Evolutionary conservation across 2,797 vertebrate species (phyloP), one percentile per base, ranked within the genome.

Genomic region (Mormyrus proboscirostris): DNA sequence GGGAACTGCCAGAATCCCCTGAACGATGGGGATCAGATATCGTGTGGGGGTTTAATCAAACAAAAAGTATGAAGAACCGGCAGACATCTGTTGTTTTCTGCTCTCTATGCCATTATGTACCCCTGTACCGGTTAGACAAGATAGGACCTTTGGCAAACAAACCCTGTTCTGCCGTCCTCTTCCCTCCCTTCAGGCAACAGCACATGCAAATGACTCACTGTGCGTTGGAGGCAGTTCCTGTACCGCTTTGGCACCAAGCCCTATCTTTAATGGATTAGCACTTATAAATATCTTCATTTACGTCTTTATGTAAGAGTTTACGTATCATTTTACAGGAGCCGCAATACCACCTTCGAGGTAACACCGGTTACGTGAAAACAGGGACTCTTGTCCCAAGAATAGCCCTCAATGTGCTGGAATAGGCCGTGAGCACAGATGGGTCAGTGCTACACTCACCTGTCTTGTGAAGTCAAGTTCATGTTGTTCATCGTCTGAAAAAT

Each of bases 391-490:
- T n/a, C 90, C 91, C 25, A 79, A 90, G 29, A 82, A 25, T 84
- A 83, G 87, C 89, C 92, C 90, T 4, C 88, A 87, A 89, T 91
- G 14, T 90, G 88, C 91, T 91, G 91, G 91, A 90, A 29, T 4
- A 10, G 22, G 88, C 0, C 84, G 88, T 19, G 92, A 92, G 87
- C 89, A 0, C 0, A 89, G 89, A 89, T 90, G 88, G 87, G 83
- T 90, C 90, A 33, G 12, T 33, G 4, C 57, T 3, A 0, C 1
- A 93, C 96, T 97, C 95, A 99, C 98, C 92, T 99, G 98, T 94
- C 97, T 97, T 91, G 94, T 96, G 95, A 98, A 99, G 94, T 97
- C 95, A 90, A 98, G 94, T 90, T 97, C 96, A 88, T 97, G 98
- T 92, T 96, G 97, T 91, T 98, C 98, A 95, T 92, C 95, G 93